phyloP scores from a whole-genome alignment of 2,797 vertebrate species.

The Caiman crocodilus region DNA sequence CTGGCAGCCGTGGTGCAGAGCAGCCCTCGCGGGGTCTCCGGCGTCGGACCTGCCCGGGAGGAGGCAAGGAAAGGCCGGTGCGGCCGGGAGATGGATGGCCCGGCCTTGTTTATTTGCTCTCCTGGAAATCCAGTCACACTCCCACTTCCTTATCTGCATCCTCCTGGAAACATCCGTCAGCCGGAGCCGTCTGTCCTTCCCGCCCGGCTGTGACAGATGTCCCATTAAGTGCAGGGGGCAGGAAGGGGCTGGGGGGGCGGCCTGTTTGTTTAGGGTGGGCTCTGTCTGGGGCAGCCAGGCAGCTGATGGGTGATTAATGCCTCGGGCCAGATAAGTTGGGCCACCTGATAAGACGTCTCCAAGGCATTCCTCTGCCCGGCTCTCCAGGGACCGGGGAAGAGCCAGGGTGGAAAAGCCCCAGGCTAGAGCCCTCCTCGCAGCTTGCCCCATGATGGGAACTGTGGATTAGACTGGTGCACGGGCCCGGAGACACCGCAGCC shows the following conservation, averaged over 20 bases:
- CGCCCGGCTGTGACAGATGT: not conserved
- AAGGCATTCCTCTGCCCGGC: conserved; percentile 70
- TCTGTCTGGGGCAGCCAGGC: not conserved
- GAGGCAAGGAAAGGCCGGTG: not conserved
- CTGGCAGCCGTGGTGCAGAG: not conserved
- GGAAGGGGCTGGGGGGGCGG: not conserved
- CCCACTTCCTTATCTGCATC: not conserved
- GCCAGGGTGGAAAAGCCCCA: not conserved
- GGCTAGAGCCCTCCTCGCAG: not conserved
- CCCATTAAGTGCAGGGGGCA: not conserved
- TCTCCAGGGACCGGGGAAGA: conserved; percentile 69
- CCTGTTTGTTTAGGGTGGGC: not conserved
- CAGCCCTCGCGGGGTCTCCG: not conserved
- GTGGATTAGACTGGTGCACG: too few species aligned
- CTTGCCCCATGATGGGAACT: too few species aligned
- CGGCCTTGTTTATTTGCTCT: not conserved
- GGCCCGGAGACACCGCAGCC: too few species aligned
- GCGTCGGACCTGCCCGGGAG: not conserved
- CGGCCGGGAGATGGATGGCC: fast-evolving
- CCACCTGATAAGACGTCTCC: conserved; percentile 74
- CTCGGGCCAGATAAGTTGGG: conserved; percentile 44
- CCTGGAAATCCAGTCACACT: not conserved
- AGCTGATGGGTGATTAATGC: conserved; percentile 58
- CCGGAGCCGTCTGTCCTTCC: not conserved
- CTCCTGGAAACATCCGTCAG: not conserved